A percentile compares a stretch with the other conserved stretches of the same genome.
Conservation (phyloP, 2,113 vertebrate genomes). For the Enhydra lutris region DNA sequence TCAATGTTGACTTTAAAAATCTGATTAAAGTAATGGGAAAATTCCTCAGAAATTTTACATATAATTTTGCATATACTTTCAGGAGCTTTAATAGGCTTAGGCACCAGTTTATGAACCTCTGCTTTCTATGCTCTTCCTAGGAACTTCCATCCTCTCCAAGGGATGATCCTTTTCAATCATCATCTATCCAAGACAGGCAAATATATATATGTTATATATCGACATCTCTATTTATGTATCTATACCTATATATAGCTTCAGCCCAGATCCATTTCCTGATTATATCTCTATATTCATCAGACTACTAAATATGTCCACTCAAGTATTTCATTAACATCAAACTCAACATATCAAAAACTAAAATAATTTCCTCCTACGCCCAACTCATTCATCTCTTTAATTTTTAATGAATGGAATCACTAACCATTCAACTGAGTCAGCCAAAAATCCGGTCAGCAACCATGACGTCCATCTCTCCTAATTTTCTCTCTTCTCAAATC, state of each 20-base stretch:
- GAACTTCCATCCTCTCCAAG: background rate
- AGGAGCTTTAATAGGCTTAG: background rate
- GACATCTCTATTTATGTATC: background rate
- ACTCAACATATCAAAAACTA: background rate
- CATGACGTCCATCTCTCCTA: background rate
- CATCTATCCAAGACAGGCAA: background rate
- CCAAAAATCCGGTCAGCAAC: background rate
- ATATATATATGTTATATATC: background rate
- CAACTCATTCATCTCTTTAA: background rate
- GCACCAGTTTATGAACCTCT: background rate
- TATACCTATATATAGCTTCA: background rate
- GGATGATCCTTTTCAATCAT: background rate
- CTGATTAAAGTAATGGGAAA: conserved; percentile 1
- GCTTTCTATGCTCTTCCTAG: background rate
- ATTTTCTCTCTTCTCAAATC: background rate
- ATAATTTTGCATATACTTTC: background rate
- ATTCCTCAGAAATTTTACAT: background rate
- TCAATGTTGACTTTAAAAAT: background rate
- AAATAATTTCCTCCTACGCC: background rate
- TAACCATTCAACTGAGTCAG: background rate
- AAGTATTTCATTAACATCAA: background rate
- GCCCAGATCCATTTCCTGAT: background rate
- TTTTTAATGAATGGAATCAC: background rate
- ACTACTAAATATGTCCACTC: background rate
- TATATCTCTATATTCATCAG: conserved; percentile 16